A percentile compares a stretch with the other conserved stretches of the same genome.
These are phyloP conservation scores for Hippopotamyrus pictus DNA, from an alignment of 2,797 vertebrate species.

Conservation along the genomic window DNA sequence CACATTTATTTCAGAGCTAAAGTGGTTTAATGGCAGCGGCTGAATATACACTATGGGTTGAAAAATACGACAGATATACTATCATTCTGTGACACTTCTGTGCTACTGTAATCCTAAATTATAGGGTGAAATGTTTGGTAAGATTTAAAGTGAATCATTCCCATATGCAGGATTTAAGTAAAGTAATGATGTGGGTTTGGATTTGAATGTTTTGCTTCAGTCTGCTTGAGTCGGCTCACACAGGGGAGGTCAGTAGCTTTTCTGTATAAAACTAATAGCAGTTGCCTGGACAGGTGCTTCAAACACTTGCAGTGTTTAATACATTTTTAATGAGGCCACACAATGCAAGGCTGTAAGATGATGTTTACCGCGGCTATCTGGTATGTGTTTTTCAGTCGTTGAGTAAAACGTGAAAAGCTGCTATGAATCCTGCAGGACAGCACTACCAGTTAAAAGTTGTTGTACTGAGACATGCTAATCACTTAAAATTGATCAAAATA, in stretches of 20 bases:
- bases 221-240: neutral
- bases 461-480: neutral
- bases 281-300: neutral
- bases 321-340: neutral
- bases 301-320: neutral
- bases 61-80: neutral
- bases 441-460: neutral
- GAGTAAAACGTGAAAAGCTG: neutral
- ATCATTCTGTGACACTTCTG: neutral
- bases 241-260: neutral
- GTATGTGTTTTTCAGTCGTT: neutral
- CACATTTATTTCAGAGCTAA: neutral
- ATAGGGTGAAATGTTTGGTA: neutral
- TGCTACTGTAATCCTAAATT: neutral
- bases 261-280: neutral
- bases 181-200: neutral
- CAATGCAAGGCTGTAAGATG: neutral
- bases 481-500: neutral
- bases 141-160: neutral
- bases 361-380: neutral
- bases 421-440: neutral
- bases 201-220: neutral
- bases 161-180: neutral
- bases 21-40: neutral
- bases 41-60: neutral